Evolutionary conservation across 2,888 invertebrate genomes (phyloP).

Genomic region (Biston stratarius): DNA sequence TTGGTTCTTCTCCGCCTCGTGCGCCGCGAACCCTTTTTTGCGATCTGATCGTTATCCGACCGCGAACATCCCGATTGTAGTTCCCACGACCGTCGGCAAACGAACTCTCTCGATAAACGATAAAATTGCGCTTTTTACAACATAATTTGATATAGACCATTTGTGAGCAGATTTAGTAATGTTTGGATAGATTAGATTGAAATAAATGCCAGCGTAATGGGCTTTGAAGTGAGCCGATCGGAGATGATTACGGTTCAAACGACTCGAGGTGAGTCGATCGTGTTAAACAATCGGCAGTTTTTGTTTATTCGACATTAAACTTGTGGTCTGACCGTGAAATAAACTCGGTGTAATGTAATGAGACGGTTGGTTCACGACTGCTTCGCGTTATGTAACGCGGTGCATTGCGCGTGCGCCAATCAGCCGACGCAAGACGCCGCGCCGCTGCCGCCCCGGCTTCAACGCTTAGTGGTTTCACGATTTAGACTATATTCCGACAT

Average conservation of each 20-base stretch:
- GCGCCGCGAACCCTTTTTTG: slow-evolving; percentile 81
- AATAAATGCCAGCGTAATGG: slow-evolving; percentile 36
- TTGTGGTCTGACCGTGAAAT: slow-evolving; percentile 59
- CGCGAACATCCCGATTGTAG: slow-evolving; percentile 76
- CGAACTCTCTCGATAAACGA: slow-evolving; percentile 70
- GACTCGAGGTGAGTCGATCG: slow-evolving; percentile 33
- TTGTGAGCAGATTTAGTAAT: slow-evolving; percentile 48
- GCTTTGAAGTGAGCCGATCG: slow-evolving; percentile 44
- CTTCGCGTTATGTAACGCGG: slow-evolving; percentile 75
- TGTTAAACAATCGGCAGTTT: slow-evolving; percentile 38
- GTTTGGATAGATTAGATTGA: slow-evolving; percentile 40
- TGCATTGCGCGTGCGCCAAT: slow-evolving; percentile 53
- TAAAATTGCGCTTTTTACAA: slow-evolving; percentile 76
- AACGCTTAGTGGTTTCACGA: slow-evolving; percentile 61
- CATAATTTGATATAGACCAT: slow-evolving; percentile 64
- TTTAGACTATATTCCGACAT: slow-evolving; percentile 39
- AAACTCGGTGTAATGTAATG: slow-evolving; percentile 51
- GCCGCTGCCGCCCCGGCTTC: slow-evolving; percentile 60
- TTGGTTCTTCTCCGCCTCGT: slow-evolving; percentile 67
- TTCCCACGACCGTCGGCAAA: slow-evolving; percentile 78
- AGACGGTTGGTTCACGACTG: slow-evolving; percentile 58
- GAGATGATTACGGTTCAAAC: slow-evolving; percentile 40
- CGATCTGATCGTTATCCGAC: slow-evolving; percentile 81
- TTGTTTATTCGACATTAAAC: slow-evolving; percentile 53
- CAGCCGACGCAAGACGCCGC: slow-evolving; percentile 34